Evolutionary conservation across 2,888 invertebrate species (phyloP).

Genomic region (Alloplasta piceator): DNA sequence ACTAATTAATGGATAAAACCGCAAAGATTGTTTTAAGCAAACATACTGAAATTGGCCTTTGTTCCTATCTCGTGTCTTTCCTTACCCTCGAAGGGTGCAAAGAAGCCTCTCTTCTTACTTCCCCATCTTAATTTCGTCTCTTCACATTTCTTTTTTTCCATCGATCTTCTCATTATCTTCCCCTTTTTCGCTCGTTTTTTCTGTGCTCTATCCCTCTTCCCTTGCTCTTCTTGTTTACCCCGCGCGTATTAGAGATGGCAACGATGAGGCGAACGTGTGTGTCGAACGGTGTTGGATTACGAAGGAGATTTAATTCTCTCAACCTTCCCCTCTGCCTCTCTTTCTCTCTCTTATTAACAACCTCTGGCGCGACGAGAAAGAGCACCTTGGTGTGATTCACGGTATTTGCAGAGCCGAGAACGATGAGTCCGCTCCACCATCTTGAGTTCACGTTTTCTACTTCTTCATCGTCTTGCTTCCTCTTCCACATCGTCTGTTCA

Average conservation of each 20-base stretch:
- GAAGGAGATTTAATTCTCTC: conserved; percentile 43
- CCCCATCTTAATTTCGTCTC: conserved; percentile 45
- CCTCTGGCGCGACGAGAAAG: conserved; percentile 2
- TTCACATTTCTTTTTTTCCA: conserved; percentile 32
- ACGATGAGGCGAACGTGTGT: conserved; percentile 54
- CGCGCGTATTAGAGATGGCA: conserved; percentile 55
- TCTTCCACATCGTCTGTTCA: conserved; percentile 34
- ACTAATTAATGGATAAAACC: conserved; percentile 32
- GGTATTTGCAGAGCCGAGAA: conserved; percentile 71
- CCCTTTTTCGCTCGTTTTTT: conserved; percentile 39
- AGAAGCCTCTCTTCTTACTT: conserved; percentile 51
- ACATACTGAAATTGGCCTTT: conserved; percentile 22
- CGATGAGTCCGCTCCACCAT: conserved; percentile 53
- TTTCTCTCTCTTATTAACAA: conserved; percentile 38
- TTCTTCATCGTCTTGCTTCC: conserved; percentile 60
- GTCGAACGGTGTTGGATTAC: conserved; percentile 68
- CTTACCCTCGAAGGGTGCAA: conserved; percentile 24
- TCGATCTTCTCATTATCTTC: conserved; percentile 57
- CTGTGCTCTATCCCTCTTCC: conserved; percentile 34
- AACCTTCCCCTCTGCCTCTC: conserved; percentile 28
- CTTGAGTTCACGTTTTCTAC: conserved; percentile 55
- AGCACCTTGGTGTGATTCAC: conserved; percentile 75
- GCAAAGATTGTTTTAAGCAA: too few relatives aligned
- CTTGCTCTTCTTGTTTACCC: conserved; percentile 55
- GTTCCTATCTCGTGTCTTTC: conserved; percentile 10